These are phyloP conservation scores for Borostomias antarcticus DNA, from an alignment of 2,797 vertebrate genomes.

Conservation along the genomic window DNA sequence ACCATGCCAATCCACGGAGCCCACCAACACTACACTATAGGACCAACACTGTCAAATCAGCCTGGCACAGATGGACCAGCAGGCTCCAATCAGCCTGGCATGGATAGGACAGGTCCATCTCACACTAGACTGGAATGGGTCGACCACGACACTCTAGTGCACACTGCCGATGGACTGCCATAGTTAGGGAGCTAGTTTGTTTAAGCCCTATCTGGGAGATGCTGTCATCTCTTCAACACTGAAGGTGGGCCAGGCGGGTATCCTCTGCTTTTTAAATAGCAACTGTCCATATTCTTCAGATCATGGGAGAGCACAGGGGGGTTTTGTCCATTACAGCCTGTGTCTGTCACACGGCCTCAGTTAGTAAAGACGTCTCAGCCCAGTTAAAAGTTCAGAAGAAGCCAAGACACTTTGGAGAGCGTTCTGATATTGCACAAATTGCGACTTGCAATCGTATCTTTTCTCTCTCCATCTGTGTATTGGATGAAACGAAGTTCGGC, in stretches of 20 bases:
- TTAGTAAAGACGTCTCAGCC: constrained; percentile 37
- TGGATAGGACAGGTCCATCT: neutral
- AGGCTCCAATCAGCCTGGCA: neutral
- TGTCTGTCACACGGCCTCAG: constrained; percentile 49
- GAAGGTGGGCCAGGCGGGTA: neutral
- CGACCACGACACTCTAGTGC: too few species aligned
- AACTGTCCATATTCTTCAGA: constrained; percentile 38
- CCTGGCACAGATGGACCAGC: neutral
- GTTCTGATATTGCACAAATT: constrained; percentile 12
- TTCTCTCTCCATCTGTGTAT: constrained; percentile 7
- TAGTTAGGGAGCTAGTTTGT: too few species aligned
- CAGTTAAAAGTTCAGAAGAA: constrained; percentile 27
- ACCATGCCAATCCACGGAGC: neutral
- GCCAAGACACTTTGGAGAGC: constrained; percentile 13
- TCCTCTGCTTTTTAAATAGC: neutral
- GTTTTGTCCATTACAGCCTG: constrained; percentile 32
- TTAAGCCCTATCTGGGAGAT: neutral
- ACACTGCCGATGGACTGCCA: too few species aligned
- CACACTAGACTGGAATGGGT: neutral
- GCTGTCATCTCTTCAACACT: neutral
- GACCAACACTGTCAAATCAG: neutral
- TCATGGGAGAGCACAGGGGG: constrained; percentile 41
- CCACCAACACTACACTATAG: neutral
- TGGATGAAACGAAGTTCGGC: constrained; percentile 23
- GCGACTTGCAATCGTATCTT: constrained; percentile 5